Percentiles rank a stretch among this genome's conserved stretches.
phyloP scores from a whole-genome alignment of 2,113 vertebrate genomes.

The Cheirogaleus medius region DNA sequence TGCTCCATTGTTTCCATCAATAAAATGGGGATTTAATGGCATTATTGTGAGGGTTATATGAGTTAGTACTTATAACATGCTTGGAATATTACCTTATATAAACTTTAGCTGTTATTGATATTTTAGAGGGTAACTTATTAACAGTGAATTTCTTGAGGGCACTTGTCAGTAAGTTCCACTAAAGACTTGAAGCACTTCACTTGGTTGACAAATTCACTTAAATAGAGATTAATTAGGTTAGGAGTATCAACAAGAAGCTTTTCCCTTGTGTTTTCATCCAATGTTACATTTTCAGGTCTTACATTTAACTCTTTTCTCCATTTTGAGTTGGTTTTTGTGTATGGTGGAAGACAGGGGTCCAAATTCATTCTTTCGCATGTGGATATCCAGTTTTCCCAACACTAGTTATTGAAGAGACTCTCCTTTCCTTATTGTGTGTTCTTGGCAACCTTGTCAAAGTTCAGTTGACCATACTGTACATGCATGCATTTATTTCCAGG shows the following conservation, averaged over 20 bases:
- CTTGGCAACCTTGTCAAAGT: background rate
- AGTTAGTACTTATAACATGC: background rate
- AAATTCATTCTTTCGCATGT: background rate
- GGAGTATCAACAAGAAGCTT: background rate
- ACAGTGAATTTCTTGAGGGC: background rate
- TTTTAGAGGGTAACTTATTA: conserved; percentile 1
- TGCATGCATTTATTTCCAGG: background rate
- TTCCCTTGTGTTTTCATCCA: background rate
- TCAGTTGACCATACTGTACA: background rate
- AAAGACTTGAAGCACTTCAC: background rate
- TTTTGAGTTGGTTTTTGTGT: background rate
- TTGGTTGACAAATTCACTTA: background rate
- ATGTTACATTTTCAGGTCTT: background rate
- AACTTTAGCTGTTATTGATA: background rate
- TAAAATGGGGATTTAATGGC: background rate
- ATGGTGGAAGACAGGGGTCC: background rate
- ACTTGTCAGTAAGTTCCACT: background rate
- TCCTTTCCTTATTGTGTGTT: background rate
- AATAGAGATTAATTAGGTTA: background rate
- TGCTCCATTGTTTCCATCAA: background rate
- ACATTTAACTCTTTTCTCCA: background rate
- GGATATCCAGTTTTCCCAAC: background rate
- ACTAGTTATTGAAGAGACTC: background rate
- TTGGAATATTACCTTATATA: background rate
- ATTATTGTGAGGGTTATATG: background rate